These are phyloP conservation scores for Grallaria varia DNA, from an alignment of 2,113 vertebrate species.

Conservation along the genomic window DNA sequence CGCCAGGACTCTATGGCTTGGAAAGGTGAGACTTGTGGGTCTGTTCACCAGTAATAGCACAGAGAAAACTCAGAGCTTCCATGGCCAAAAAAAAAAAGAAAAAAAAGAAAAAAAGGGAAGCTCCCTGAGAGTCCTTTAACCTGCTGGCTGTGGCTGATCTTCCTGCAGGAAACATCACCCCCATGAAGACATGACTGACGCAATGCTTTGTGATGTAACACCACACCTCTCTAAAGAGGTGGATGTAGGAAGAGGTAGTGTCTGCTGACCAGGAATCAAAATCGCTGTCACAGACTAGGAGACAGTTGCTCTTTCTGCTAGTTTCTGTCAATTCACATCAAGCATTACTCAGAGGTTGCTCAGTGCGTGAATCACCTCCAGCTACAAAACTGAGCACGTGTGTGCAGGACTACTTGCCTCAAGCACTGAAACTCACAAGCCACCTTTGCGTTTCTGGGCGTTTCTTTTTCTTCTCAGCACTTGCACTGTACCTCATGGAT, in stretches of 20 bases:
- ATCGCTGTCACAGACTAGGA: not conserved
- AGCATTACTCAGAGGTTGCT: not conserved
- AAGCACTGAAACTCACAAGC: not conserved
- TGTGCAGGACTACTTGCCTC: not conserved
- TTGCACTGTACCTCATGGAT: not conserved
- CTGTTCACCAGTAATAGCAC: not conserved
- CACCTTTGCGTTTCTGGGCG: not conserved
- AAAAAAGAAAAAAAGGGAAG: not conserved
- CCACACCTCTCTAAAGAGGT: not conserved
- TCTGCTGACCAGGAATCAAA: not conserved
- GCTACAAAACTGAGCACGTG: not conserved
- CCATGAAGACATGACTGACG: not conserved
- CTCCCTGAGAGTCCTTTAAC: not conserved
- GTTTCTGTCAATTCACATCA: constrained; percentile 12
- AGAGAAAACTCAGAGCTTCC: not conserved
- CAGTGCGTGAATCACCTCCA: not conserved
- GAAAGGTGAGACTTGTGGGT: not conserved
- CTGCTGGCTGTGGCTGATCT: rapidly evolving
- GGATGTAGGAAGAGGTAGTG: not conserved
- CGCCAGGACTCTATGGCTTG: not conserved
- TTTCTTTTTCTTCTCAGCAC: not conserved
- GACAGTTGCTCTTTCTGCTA: not conserved
- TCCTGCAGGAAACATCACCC: not conserved
- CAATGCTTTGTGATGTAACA: not conserved
- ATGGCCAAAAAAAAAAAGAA: not conserved